Evolutionary conservation across 2,888 invertebrate genomes (phyloP).

Genomic region (Melolontha melolontha): DNA sequence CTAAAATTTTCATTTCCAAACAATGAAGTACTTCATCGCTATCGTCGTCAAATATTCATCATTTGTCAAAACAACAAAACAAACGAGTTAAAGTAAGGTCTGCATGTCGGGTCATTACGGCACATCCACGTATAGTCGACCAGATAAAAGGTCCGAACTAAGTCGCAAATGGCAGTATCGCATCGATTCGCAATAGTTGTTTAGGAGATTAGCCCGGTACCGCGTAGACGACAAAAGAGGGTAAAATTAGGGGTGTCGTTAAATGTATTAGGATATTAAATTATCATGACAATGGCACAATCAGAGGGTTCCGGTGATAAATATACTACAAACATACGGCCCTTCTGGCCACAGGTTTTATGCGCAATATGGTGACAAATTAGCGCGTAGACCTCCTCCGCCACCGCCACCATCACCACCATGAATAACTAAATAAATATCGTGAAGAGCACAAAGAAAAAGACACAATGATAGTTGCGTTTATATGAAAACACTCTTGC

Average conservation of each 20-base stretch:
- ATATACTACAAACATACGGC: constrained; percentile 67
- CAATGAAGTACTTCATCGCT: neutral
- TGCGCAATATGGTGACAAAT: constrained; percentile 66
- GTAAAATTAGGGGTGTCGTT: constrained; percentile 66
- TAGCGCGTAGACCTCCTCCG: constrained; percentile 48
- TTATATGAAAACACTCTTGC: no score
- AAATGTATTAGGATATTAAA: constrained; percentile 68
- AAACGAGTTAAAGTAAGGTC: constrained; percentile 24
- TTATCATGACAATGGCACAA: constrained; percentile 67
- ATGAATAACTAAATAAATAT: constrained; percentile 63
- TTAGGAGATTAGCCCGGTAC: constrained; percentile 46
- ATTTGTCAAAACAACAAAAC: constrained; percentile 27
- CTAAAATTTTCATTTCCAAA: no score
- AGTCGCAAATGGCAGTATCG: constrained; percentile 18
- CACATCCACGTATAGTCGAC: constrained; percentile 7
- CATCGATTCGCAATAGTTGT: constrained; percentile 43
- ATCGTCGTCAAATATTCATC: constrained; percentile 26
- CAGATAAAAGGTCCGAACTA: constrained; percentile 13
- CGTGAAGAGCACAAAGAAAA: constrained; percentile 11
- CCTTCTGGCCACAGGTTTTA: constrained; percentile 67
- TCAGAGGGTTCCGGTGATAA: constrained; percentile 65
- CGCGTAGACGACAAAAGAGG: constrained; percentile 46
- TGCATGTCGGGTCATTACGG: neutral
- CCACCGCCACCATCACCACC: constrained; percentile 51
- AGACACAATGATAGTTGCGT: no score